A percentile compares a stretch with the other conserved stretches of the same genome.
Evolutionary conservation across 2,888 invertebrate species (phyloP).

Genomic region (Lithosia quadra): DNA sequence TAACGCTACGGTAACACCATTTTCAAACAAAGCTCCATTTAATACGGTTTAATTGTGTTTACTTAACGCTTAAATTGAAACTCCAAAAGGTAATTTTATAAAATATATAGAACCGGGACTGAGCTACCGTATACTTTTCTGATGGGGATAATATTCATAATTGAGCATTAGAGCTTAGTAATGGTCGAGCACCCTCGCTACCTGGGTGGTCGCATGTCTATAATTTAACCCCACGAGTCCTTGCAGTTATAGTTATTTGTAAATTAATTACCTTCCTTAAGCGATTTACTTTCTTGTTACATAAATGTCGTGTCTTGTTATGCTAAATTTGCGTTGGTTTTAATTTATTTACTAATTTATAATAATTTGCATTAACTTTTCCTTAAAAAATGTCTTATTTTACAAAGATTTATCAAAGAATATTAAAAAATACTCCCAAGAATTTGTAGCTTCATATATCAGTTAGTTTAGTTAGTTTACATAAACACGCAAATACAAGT

Average conservation of each 20-base stretch:
- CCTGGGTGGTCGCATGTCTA: conserved; percentile 61
- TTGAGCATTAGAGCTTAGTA: conserved; percentile 46
- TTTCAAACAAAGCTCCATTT: neutral
- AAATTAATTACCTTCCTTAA: neutral
- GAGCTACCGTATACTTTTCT: conserved; percentile 47
- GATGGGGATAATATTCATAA: conserved; percentile 60
- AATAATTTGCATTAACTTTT: neutral
- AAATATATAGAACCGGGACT: neutral
- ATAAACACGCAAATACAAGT: neutral
- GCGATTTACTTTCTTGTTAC: conserved; percentile 18
- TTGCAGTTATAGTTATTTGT: conserved; percentile 27
- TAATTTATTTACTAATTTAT: no score
- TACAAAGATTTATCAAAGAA: neutral
- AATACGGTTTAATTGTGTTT: neutral
- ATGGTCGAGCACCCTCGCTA: conserved; percentile 33
- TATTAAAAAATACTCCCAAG: neutral
- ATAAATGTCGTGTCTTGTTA: neutral
- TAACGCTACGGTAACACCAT: neutral
- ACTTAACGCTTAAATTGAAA: neutral
- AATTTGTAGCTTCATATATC: neutral
- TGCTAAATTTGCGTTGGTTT: neutral
- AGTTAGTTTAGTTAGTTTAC: no score
- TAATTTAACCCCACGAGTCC: conserved; percentile 58
- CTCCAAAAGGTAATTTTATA: neutral
- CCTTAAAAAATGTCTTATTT: neutral